Conservation (phyloP, 2,888 invertebrate genomes). For the Calephelis perditalis region DNA sequence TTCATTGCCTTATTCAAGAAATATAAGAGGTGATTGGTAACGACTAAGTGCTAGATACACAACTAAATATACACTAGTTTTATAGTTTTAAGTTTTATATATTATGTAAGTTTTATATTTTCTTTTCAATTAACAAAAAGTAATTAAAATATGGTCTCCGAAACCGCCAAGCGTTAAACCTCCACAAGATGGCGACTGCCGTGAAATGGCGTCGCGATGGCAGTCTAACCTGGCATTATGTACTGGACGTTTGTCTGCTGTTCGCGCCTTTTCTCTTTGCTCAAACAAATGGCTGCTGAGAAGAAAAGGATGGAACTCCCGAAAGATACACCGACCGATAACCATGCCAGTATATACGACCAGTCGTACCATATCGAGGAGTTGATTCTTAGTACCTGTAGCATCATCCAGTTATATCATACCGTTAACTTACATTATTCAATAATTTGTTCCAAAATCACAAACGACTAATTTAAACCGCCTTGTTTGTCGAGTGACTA, state of each 20-base stretch:
- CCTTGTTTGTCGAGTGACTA: too few relatives aligned
- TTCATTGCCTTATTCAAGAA: too few relatives aligned
- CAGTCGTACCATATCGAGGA: slow-evolving; percentile 87
- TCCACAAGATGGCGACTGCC: slow-evolving; percentile 32
- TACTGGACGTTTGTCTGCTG: slow-evolving; percentile 89
- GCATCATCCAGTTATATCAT: neutral
- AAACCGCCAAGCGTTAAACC: slow-evolving; percentile 66
- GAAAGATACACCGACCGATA: slow-evolving; percentile 86
- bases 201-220: slow-evolving; percentile 53
- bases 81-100: too few relatives aligned
- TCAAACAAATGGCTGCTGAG: slow-evolving; percentile 87
- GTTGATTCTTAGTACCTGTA: slow-evolving; percentile 85
- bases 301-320: slow-evolving; percentile 87
- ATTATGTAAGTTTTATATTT: too few relatives aligned
- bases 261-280: slow-evolving; percentile 86
- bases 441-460: too few relatives aligned
- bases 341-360: slow-evolving; percentile 92
- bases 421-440: too few relatives aligned
- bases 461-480: too few relatives aligned
- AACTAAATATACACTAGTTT: too few relatives aligned
- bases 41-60: too few relatives aligned
- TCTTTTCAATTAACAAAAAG: too few relatives aligned
- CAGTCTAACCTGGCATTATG: slow-evolving; percentile 90
- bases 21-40: too few relatives aligned
- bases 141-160: slow-evolving; percentile 19